Base-by-base conservation (phyloP, 1,140 invertebrate genomes). In the Drosophila auraria region DNA sequence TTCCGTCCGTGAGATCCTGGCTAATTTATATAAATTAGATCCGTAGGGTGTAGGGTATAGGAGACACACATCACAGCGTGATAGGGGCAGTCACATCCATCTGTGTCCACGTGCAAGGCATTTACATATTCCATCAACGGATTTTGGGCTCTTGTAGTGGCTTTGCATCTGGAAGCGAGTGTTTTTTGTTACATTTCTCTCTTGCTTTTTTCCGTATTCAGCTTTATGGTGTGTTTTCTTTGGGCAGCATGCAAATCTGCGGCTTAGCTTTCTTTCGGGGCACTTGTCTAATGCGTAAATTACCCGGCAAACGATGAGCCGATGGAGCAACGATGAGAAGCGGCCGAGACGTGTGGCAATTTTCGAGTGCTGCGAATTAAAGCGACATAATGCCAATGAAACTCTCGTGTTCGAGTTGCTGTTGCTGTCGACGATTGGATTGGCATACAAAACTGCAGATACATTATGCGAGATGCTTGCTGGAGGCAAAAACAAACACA, bases 241-340 rank as follows among this genome's bases (percentile, higher is more conserved):
- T 38, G 66, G 68, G 15, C 69, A 77, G 80, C 83, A 77, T 84
- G 84, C 86, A 84, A 87, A 89, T 89, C 84, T 89, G 47, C 25
- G 51, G 76, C 69, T 72, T 74, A 80, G 79, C 86, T 89, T 87
- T 87, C 84, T 87, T 89, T 89, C 51, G 79, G 68, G 84, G 78
- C 81, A 87, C 82, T 89, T 75, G 81, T 70, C 86, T 87, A 87
- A 84, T 87, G 84, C 78, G 86, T 84, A 84, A 89, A 79, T 89
- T 87, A 89, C 74, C 84, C 69, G 76, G 53, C 73, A 65, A 62
- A 30, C 62, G 62, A 64, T 64, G 59, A 56, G 61, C 38, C 56
- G 54, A 33, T 62, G 62, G 57, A 61, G 6, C 51, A 36, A 58
- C 56, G 54, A 45, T 71, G 38, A 57, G 51, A 27, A 60, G 58